Conservation (phyloP, 2,888 invertebrate species). For the Parascotia fuliginaria region DNA sequence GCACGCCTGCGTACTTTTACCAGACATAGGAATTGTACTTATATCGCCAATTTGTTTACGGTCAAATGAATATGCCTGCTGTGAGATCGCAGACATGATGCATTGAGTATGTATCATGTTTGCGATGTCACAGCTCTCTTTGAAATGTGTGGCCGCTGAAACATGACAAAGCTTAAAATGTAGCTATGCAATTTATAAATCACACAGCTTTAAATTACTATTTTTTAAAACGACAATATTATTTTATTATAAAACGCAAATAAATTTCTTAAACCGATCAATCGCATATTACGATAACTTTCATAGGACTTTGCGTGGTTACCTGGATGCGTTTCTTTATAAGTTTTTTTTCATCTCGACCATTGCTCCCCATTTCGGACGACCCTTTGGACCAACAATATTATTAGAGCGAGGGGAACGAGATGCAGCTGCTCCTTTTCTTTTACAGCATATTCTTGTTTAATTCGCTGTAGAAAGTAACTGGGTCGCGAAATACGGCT, state of each 20-base stretch:
- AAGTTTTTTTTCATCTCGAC: conserved; percentile 67
- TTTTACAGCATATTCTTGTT: conserved; percentile 64
- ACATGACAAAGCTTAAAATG: background rate
- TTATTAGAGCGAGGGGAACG: conserved; percentile 75
- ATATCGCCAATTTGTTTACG: conserved; percentile 44
- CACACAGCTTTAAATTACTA: too few species aligned
- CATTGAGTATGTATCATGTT: background rate
- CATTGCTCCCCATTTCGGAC: conserved; percentile 77
- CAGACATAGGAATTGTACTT: conserved; percentile 27
- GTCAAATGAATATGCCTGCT: conserved; percentile 13
- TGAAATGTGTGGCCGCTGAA: conserved; percentile 3
- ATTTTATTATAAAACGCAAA: background rate
- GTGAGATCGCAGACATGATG: conserved; percentile 4
- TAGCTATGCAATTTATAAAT: background rate
- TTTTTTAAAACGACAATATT: too few species aligned
- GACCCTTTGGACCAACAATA: conserved; percentile 81
- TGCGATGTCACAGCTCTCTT: too few species aligned
- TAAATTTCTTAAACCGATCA: conserved; percentile 1
- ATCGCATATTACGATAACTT: conserved; percentile 11
- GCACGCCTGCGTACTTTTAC: conserved; percentile 57
- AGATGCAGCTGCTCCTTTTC: conserved; percentile 83
- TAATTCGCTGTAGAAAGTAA: conserved; percentile 57
- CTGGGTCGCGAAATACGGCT: conserved; percentile 62
- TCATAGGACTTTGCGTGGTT: conserved; percentile 53
- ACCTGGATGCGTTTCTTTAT: conserved; percentile 75